phyloP scores from a whole-genome alignment of 2,113 vertebrate species.

The Podilymbus podiceps region DNA sequence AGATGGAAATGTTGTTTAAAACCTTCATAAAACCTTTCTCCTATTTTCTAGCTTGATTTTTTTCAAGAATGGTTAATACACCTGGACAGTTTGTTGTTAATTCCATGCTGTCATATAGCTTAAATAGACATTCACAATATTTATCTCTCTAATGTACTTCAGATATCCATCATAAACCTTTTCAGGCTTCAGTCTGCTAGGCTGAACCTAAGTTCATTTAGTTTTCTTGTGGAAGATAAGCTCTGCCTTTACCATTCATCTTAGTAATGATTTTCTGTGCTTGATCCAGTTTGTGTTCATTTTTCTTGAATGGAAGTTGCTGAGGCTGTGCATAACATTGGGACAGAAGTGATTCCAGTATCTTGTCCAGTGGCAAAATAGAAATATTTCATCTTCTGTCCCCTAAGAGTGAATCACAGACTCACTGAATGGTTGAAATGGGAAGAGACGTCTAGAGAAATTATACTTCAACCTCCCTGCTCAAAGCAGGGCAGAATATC shows the following conservation, averaged over 20 bases:
- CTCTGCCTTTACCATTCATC: slow-evolving; percentile 28
- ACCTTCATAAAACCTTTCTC: not conserved
- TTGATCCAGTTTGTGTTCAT: not conserved
- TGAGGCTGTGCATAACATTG: not conserved
- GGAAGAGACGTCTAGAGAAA: not conserved
- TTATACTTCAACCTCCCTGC: not conserved
- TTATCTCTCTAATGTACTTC: not conserved
- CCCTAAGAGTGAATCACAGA: not conserved
- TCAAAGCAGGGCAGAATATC: not conserved
- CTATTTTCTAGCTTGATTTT: not conserved
- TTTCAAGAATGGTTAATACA: not conserved
- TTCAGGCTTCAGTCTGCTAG: not conserved
- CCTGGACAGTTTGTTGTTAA: not conserved
- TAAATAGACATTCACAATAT: not conserved
- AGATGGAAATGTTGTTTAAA: slow-evolving; percentile 18
- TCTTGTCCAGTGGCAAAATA: not conserved
- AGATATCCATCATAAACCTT: slow-evolving; percentile 26
- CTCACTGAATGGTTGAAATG: not conserved
- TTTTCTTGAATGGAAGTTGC: not conserved
- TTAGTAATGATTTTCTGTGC: slow-evolving; percentile 50
- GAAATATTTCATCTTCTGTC: slow-evolving; percentile 6
- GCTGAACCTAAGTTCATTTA: slow-evolving; percentile 27
- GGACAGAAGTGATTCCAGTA: not conserved
- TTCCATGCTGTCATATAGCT: not conserved
- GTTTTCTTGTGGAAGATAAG: slow-evolving; percentile 27